Evolutionary conservation across 2,888 invertebrate species (phyloP), one percentile per base, ranked within the genome.

Genomic region (Habrosyne pyritoides): DNA sequence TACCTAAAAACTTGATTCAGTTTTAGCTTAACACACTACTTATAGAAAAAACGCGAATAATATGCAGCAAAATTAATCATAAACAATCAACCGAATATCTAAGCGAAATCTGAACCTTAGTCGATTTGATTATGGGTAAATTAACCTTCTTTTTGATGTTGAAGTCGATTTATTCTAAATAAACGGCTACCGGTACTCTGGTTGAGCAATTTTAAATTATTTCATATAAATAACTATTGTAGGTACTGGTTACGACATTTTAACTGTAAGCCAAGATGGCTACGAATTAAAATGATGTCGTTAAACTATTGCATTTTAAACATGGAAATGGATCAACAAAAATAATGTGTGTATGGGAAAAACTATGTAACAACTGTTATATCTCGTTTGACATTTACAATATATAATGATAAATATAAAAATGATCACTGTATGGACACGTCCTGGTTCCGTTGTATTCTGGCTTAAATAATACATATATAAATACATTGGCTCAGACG

Each of bases 241-340:
- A 83, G 66, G 79, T 81, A 81, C 87, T 84, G 89, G 89, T 64
- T 59, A 53, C 55, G 58, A 57, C 56, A 63, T 65, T 62, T 60
- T 53, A 67, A 63, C 50, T 49, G 53, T 55, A 57, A 24, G 50
- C 47, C 21, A 33, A 46, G 36, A 30, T 22, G 30, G 36, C 54
- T 51, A 50, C 24, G 47, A 28, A 48, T 33, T 14, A 55, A 75
- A 73, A 65, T 67, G 59, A 54, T 69, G 70, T 77, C 69, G 63
- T 70, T 75, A 74, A 78, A 83, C 93, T 93, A 93, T 93, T 93
- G 93, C 92, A 89, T 89, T 93, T 92, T 93, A 83, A 80, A 85
- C 73, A 91, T 92, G 93, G 91, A 75, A 77, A 89, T 87, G 91
- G 84, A 71, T 77, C 80, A 89, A 91, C 87, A 91, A 90, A 91